These are phyloP conservation scores for Sminthurinus aureus DNA, from an alignment of 2,888 invertebrate species.

Conservation along the genomic window DNA sequence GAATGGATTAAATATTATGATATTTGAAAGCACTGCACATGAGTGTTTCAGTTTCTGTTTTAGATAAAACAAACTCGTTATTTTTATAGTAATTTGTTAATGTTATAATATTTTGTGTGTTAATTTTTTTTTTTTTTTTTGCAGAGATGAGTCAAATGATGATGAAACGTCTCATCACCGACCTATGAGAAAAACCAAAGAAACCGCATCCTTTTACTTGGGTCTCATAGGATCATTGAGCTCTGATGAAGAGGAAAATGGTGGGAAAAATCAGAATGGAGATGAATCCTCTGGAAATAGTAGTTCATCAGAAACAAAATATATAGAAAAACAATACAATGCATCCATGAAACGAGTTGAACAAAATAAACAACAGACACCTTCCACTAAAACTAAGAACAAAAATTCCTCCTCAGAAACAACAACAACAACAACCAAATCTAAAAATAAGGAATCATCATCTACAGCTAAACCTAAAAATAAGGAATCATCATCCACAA, in stretches of 20 bases:
- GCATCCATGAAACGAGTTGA: slow-evolving; percentile 53
- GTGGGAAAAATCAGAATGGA: slow-evolving; percentile 63
- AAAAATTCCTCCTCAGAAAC: slow-evolving; percentile 13
- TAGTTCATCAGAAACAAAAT: slow-evolving; percentile 58
- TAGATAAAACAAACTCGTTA: neutral
- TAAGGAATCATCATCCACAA: neutral
- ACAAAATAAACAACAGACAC: slow-evolving; percentile 24
- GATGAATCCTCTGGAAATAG: slow-evolving; percentile 51
- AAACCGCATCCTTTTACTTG: slow-evolving; percentile 78
- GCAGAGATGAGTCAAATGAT: slow-evolving; percentile 34
- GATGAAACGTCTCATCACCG: slow-evolving; percentile 52
- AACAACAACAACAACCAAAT: slow-evolving; percentile 14
- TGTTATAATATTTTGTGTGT: too few relatives aligned
- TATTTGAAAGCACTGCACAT: neutral
- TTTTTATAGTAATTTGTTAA: neutral
- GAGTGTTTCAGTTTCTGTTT: neutral
- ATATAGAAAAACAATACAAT: slow-evolving; percentile 57
- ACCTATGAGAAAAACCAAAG: slow-evolving; percentile 74
- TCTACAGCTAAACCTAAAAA: neutral
- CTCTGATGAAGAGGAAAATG: slow-evolving; percentile 69
- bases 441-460: slow-evolving; percentile 13
- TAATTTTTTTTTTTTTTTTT: neutral
- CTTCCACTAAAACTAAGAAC: slow-evolving; percentile 27
- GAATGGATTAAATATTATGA: neutral
- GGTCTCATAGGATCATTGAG: slow-evolving; percentile 76